A percentile compares a stretch with the other conserved stretches of the same genome.
Conservation (phyloP, 2,797 vertebrate genomes). For the Myotis myotis region DNA sequence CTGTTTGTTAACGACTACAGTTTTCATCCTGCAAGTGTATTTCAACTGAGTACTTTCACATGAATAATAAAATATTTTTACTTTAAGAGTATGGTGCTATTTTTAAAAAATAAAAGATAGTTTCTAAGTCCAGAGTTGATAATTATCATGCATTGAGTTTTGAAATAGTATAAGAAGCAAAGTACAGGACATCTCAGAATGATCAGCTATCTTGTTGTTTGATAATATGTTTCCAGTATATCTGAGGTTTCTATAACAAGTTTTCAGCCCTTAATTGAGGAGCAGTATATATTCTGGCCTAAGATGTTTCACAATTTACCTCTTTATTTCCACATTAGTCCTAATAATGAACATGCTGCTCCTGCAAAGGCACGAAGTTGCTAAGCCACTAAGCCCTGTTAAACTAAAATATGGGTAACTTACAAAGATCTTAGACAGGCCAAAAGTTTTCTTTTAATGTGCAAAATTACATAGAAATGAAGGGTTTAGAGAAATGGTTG, state of each 20-base stretch:
- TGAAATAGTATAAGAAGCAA: slow-evolving; percentile 7
- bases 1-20: background rate
- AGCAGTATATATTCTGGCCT: background rate
- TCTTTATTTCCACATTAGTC: background rate
- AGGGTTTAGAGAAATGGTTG: background rate
- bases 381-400: background rate
- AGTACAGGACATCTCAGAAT: background rate
- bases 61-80: slow-evolving; percentile 37
- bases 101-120: slow-evolving; percentile 18
- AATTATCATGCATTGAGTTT: background rate
- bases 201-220: background rate
- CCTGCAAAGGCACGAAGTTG: background rate
- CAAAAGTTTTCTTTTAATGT: background rate
- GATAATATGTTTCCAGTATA: background rate
- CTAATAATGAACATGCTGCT: background rate
- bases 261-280: background rate
- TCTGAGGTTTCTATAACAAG: background rate
- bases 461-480: background rate
- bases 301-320: background rate
- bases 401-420: background rate
- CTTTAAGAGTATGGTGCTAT: background rate
- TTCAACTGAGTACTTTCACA: slow-evolving; percentile 13
- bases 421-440: background rate
- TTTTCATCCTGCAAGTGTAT: slow-evolving; percentile 23
- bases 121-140: background rate